Percentiles rank a stretch among this genome's conserved stretches.
Evolutionary conservation across 2,888 invertebrate genomes (phyloP).

Genomic region (Camponotus fellah): DNA sequence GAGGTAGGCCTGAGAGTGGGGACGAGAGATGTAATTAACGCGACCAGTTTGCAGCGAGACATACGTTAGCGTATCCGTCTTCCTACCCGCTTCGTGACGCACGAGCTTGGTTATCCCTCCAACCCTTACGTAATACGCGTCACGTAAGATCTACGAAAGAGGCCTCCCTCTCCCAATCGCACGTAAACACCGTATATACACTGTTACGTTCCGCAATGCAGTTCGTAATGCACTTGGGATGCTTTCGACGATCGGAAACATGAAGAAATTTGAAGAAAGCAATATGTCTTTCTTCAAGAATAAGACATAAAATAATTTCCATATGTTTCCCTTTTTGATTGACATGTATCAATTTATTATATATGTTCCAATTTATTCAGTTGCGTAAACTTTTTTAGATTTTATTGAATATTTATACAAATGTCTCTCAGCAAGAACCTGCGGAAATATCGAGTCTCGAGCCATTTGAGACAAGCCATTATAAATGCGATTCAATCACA

Average conservation of each 20-base stretch:
- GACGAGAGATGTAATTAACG: conserved; percentile 82
- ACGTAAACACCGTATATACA: not conserved
- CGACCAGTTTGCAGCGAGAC: conserved; percentile 81
- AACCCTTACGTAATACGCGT: conserved; percentile 78
- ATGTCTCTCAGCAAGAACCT: not conserved
- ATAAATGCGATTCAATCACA: conserved; percentile 6
- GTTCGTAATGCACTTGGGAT: conserved; percentile 44
- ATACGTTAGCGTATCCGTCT: conserved; percentile 82
- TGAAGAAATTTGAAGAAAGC: not conserved
- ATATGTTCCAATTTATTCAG: not conserved
- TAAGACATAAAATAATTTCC: not conserved
- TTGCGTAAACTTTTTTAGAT: not conserved
- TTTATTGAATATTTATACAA: not conserved
- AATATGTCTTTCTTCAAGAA: not conserved
- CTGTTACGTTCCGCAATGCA: conserved; percentile 68
- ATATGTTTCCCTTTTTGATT: not conserved
- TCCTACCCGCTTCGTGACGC: conserved; percentile 72
- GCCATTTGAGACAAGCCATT: conserved; percentile 31
- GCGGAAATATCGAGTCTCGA: not conserved
- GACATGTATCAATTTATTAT: not conserved
- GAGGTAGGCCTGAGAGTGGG: conserved; percentile 30
- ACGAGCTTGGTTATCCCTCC: conserved; percentile 73
- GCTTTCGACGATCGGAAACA: conserved; percentile 11
- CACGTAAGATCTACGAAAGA: conserved; percentile 77
- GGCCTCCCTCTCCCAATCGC: conserved; percentile 50